These are phyloP conservation scores for Pammene aurita DNA, from an alignment of 2,888 invertebrate genomes.

Conservation along the genomic window DNA sequence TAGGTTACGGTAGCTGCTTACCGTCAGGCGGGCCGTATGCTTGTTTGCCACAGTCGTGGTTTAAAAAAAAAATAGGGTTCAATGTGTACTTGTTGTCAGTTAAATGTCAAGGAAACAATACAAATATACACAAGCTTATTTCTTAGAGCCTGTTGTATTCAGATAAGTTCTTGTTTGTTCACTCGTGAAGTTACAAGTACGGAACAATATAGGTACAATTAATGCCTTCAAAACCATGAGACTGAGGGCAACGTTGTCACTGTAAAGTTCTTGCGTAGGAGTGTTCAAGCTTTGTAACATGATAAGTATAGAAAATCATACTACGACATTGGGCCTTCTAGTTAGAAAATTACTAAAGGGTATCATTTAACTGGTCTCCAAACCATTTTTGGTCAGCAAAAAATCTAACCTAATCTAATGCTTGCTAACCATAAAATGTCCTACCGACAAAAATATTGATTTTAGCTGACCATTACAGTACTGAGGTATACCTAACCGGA, in stretches of 20 bases:
- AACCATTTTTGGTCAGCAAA: no score
- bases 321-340: neutral
- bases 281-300: constrained; percentile 2
- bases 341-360: neutral
- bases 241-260: constrained; percentile 8
- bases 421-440: no score
- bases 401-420: no score
- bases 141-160: constrained; percentile 23
- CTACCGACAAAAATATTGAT: no score
- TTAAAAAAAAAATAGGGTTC: no score
- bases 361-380: no score
- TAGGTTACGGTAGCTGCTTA: no score
- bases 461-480: no score
- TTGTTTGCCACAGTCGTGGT: no score
- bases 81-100: no score
- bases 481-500: no score
- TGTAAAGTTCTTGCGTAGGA: neutral
- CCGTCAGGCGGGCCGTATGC: no score
- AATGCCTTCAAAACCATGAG: constrained; percentile 23
- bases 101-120: neutral
- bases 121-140: constrained; percentile 18
- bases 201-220: constrained; percentile 21
- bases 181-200: constrained; percentile 18
- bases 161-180: constrained; percentile 29
- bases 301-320: neutral